Conservation (phyloP, 1,140 invertebrate species). For the Conopomorpha cramerella region DNA sequence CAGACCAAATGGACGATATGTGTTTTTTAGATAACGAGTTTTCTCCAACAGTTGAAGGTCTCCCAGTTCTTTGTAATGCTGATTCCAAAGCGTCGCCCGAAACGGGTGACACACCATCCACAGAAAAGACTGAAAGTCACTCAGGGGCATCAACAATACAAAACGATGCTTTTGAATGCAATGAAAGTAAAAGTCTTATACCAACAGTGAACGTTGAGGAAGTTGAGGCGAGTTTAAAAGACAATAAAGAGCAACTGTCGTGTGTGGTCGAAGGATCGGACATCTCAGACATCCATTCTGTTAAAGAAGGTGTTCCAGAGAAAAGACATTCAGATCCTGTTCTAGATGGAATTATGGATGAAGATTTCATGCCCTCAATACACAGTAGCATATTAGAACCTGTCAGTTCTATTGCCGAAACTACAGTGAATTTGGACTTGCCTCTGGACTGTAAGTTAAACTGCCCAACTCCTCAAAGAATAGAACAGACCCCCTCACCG, state of each 20-base stretch:
- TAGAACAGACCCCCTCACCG: slow-evolving; percentile 78
- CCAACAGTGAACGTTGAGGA: slow-evolving; percentile 31
- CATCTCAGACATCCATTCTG: too few relatives aligned
- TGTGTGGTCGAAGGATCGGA: too few relatives aligned
- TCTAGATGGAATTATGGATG: slow-evolving; percentile 28
- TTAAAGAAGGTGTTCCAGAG: not conserved
- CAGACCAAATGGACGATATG: slow-evolving; percentile 83
- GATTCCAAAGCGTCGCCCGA: slow-evolving; percentile 43
- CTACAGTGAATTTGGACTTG: slow-evolving; percentile 64
- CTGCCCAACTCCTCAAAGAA: slow-evolving; percentile 42
- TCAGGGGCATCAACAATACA: slow-evolving; percentile 53
- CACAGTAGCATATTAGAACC: slow-evolving; percentile 58
- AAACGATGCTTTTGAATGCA: slow-evolving; percentile 41
- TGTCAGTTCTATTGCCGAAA: slow-evolving; percentile 55
- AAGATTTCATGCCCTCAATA: slow-evolving; percentile 57
- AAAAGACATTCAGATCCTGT: not conserved
- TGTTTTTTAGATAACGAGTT: slow-evolving; percentile 63
- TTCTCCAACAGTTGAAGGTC: slow-evolving; percentile 61
- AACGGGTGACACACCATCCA: slow-evolving; percentile 51
- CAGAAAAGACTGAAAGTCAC: slow-evolving; percentile 56
- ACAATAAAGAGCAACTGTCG: too few relatives aligned
- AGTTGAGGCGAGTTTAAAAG: too few relatives aligned
- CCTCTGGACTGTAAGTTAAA: slow-evolving; percentile 54
- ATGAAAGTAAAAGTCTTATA: slow-evolving; percentile 18
- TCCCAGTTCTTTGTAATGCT: slow-evolving; percentile 50